Evolutionary conservation across 2,888 invertebrate genomes (phyloP), one percentile per base, ranked within the genome.

Genomic region (Lepas anatifera): DNA sequence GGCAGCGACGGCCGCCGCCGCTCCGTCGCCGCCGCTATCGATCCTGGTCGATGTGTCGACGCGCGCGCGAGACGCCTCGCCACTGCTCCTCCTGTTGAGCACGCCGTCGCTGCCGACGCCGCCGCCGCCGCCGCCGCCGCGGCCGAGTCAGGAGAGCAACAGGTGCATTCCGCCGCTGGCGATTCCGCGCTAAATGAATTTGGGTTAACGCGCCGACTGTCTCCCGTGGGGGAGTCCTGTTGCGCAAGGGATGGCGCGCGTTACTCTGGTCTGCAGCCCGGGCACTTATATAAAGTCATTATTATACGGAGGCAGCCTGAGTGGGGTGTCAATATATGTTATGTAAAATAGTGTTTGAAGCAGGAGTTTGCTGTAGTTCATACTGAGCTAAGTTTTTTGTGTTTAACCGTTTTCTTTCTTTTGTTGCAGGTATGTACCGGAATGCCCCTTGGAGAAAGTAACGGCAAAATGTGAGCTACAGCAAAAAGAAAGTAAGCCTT

Each of bases 171-270:
- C 35, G 35, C 22, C 6, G 32, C 58, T 22, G 35, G 35, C 32
- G 58, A 58, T 58, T 32, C 32, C 32, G 58, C 58, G 32, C 58
- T 58, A 58, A 58, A 58, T 58, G 58, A 58, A 58, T 58, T 58
- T 58, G 58, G 58, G 58, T 58, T 58, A 58, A 35, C 58, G 58
- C 35, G 58, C 35, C n/a, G n/a, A 18, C 22, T n/a, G n/a, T 18
- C 48, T 48, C 48, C 48, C 7, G 48, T n/a, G 32, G 35, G 18
- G 25, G 16, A n/a, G n/a, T n/a, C n/a, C n/a, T n/a, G n/a, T n/a
- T n/a, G n/a, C n/a, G n/a, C n/a, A n/a, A n/a, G n/a, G n/a, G n/a
- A n/a, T n/a, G n/a, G n/a, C n/a, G n/a, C n/a, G n/a, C n/a, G n/a
- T n/a, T n/a, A n/a, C n/a, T n/a, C n/a, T n/a, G n/a, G n/a, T n/a